Evolutionary conservation across 2,888 invertebrate species (phyloP).

Genomic region (Phytoseiulus persimilis): DNA sequence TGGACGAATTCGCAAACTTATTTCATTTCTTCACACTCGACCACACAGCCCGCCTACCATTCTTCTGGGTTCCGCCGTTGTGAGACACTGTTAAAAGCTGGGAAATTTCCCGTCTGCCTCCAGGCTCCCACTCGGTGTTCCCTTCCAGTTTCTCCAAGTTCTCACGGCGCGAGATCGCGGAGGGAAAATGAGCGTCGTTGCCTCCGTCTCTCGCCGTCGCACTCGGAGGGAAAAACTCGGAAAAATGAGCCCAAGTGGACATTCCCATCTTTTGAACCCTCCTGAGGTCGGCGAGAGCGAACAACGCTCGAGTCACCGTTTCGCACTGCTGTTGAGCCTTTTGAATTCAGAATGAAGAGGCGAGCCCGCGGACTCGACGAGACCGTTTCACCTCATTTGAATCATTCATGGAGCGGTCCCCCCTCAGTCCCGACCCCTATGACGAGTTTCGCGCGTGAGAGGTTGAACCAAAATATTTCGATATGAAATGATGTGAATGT

Average conservation of each 20-base stretch:
- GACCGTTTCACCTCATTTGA: background rate
- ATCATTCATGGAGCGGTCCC: too few relatives aligned
- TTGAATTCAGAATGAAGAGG: background rate
- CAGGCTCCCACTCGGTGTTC: background rate
- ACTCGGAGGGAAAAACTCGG: background rate
- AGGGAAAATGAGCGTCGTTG: background rate
- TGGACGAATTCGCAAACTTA: background rate
- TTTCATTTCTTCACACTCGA: constrained; percentile 5
- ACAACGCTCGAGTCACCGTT: background rate
- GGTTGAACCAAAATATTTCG: too few relatives aligned
- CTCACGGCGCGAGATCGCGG: background rate
- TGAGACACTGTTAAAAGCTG: background rate
- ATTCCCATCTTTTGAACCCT: background rate
- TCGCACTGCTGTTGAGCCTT: background rate
- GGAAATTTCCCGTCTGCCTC: background rate
- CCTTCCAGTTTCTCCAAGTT: background rate
- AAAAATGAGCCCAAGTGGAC: background rate
- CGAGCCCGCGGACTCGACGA: background rate
- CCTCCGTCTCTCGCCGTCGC: background rate
- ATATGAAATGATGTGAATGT: too few relatives aligned
- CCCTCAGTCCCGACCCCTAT: too few relatives aligned
- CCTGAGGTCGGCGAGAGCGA: background rate
- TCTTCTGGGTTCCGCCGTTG: background rate
- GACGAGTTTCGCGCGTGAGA: too few relatives aligned
- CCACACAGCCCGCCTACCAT: background rate